phyloP scores from a whole-genome alignment of 2,888 invertebrate species.

The Drosophila monieri region DNA sequence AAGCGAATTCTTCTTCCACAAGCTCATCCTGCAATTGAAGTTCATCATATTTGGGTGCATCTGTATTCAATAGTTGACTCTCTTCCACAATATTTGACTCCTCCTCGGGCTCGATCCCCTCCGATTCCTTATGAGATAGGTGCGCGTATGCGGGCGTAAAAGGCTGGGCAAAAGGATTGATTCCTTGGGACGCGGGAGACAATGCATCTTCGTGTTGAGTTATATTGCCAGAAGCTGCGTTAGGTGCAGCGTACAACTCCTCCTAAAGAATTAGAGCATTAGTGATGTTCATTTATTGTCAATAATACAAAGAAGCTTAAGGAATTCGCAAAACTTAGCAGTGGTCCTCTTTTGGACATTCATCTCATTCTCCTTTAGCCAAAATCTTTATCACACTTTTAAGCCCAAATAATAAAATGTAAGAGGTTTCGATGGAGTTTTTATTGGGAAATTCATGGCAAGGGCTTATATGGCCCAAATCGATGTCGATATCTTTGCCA shows the following conservation, averaged over 20 bases:
- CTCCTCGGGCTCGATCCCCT: conserved; percentile 8
- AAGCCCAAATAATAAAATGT: no score
- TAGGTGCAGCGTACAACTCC: conserved; percentile 70
- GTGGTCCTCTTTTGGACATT: no score
- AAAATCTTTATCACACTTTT: no score
- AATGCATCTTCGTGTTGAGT: conserved; percentile 34
- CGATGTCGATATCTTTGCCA: no score
- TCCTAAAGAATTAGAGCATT: conserved; percentile 49
- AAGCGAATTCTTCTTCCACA: conserved; percentile 34
- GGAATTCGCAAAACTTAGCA: no score
- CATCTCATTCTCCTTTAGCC: no score
- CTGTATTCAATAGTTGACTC: conserved; percentile 6
- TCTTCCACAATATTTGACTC: conserved; percentile 16
- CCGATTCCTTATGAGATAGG: conserved; percentile 15
- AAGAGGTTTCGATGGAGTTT: no score
- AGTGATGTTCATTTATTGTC: background rate
- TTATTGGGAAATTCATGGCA: no score
- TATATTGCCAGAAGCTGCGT: conserved; percentile 63
- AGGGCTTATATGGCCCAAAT: no score
- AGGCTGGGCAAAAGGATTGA: conserved; percentile 55
- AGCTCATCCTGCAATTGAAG: conserved; percentile 48
- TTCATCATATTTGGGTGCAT: conserved; percentile 46
- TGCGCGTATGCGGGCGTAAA: conserved; percentile 15
- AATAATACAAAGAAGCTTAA: no score
- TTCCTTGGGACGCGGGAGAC: conserved; percentile 9